Percentiles rank a stretch among this genome's conserved stretches.
phyloP scores from a whole-genome alignment of 1,140 invertebrate species.

The Artemia franciscana region DNA sequence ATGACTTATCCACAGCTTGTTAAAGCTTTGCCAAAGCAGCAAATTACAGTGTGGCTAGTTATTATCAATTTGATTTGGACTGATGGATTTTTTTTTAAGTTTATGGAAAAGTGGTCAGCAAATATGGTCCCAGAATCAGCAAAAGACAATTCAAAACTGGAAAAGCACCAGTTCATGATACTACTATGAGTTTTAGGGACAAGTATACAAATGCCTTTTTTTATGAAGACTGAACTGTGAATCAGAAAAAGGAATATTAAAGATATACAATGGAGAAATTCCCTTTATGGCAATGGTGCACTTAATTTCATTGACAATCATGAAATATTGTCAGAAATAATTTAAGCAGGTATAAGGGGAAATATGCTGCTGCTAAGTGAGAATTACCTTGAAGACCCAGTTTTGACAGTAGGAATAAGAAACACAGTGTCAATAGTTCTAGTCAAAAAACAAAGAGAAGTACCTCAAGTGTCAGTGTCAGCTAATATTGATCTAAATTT shows the following conservation, averaged over 20 bases:
- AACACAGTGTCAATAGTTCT: too few relatives aligned
- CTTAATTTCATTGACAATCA: too few relatives aligned
- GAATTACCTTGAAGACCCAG: too few relatives aligned
- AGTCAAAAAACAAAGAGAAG: too few relatives aligned
- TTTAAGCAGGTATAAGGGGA: too few relatives aligned
- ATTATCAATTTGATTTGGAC: background rate
- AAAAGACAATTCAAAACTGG: background rate
- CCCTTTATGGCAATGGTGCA: too few relatives aligned
- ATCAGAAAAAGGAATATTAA: background rate
- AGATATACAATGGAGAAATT: background rate
- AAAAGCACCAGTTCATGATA: background rate
- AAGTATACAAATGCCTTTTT: background rate
- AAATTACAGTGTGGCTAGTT: background rate
- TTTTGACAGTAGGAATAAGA: too few relatives aligned
- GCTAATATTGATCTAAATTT: too few relatives aligned
- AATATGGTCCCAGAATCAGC: background rate
- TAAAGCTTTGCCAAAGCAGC: background rate
- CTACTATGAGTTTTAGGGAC: background rate
- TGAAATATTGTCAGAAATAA: too few relatives aligned
- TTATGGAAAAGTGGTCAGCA: background rate
- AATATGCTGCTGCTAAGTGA: too few relatives aligned
- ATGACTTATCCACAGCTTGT: background rate
- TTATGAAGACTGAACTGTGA: background rate
- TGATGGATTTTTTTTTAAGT: background rate
- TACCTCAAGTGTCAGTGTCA: too few relatives aligned